phyloP scores from a whole-genome alignment of 2,888 invertebrate genomes.

The Protophormia terraenovae region DNA sequence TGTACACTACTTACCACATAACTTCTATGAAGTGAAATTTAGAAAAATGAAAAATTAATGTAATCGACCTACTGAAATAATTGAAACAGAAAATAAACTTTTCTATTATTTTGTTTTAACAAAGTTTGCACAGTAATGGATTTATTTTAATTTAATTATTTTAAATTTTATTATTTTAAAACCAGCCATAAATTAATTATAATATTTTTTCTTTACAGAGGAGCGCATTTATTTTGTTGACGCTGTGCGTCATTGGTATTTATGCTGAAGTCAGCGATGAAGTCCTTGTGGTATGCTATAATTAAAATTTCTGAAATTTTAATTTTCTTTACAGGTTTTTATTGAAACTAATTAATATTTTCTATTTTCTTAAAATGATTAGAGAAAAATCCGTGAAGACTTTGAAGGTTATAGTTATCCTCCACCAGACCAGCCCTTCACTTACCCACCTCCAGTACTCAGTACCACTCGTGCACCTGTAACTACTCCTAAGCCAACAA shows the following conservation, averaged over 20 bases:
- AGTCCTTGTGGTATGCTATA: constrained; percentile 74
- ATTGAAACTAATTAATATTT: not conserved
- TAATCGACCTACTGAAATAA: no score
- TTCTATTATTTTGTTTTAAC: no score
- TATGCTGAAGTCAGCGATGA: constrained; percentile 74
- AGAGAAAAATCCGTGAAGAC: constrained; percentile 75
- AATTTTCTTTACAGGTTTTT: not conserved
- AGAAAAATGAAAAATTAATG: no score
- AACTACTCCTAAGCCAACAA: no score
- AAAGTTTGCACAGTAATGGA: constrained; percentile 10
- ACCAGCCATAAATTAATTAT: not conserved
- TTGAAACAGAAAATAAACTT: no score
- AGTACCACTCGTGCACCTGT: constrained; percentile 55
- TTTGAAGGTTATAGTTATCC: constrained; percentile 77
- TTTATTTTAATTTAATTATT: not conserved
- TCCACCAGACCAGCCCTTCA: constrained; percentile 75
- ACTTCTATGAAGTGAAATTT: no score
- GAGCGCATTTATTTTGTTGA: constrained; percentile 78
- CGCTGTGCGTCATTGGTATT: constrained; percentile 77
- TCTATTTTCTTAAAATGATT: constrained; percentile 3
- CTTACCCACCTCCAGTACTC: constrained; percentile 61
- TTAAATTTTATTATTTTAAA: not conserved
- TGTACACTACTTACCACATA: no score
- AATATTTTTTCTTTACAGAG: constrained; percentile 72
- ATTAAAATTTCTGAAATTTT: not conserved